Conservation (phyloP, 2,797 vertebrate species). For the Brachyalestes nurse region DNA sequence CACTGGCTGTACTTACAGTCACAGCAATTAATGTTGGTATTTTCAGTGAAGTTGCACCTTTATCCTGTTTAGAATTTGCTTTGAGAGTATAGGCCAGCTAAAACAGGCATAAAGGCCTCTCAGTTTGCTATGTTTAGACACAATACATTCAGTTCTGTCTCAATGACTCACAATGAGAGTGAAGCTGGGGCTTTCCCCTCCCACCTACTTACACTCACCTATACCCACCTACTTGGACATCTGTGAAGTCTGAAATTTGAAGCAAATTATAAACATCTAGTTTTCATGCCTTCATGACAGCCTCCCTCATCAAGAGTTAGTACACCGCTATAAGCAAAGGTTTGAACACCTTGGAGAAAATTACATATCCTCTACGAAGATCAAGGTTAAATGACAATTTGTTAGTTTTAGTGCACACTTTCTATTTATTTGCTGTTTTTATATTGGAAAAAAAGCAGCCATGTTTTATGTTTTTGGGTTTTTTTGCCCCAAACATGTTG, state of each 20-base stretch:
- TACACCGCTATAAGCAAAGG: too few relatives aligned
- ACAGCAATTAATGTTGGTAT: background rate
- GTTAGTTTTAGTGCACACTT: too few relatives aligned
- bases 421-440: too few relatives aligned
- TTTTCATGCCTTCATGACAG: background rate
- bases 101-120: background rate
- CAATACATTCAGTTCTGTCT: constrained; percentile 30
- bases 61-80: background rate
- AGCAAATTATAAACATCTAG: background rate
- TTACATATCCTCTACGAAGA: too few relatives aligned
- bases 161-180: background rate
- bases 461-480: too few relatives aligned
- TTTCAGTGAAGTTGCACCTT: background rate
- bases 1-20: background rate
- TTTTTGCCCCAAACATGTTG: too few relatives aligned
- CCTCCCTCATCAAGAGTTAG: background rate
- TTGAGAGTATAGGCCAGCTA: background rate
- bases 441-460: too few relatives aligned
- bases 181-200: background rate
- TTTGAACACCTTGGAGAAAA: too few relatives aligned
- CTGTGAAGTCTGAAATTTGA: background rate
- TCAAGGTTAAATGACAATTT: too few relatives aligned
- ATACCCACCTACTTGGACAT: background rate
- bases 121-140: background rate
- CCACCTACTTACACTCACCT: background rate